Conservation (phyloP, 37 sponge, comb jelly and placozoan genomes). For the Lycopodina hypogea region DNA sequence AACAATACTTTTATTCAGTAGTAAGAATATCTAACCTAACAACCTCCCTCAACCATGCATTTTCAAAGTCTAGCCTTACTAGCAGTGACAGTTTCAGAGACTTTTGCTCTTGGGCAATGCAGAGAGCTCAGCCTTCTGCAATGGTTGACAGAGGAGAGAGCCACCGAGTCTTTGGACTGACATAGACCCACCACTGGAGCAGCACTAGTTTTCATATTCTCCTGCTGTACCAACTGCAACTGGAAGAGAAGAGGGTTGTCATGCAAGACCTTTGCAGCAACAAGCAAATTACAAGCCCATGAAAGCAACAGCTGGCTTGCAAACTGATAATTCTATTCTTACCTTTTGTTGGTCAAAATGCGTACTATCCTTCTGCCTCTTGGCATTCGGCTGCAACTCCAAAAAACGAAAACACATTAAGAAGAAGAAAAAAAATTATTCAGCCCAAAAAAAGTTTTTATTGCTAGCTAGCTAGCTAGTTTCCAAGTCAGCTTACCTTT, state of each 20-base stretch:
- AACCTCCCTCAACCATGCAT: too few species aligned
- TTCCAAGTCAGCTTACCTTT: too few species aligned
- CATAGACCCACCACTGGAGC: not conserved
- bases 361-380: constrained; percentile 11
- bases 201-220: not conserved
- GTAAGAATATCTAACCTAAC: too few species aligned
- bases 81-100: constrained; percentile 24
- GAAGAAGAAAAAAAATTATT: too few species aligned
- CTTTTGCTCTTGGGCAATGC: not conserved
- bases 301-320: not conserved
- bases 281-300: not conserved
- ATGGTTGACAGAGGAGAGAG: not conserved
- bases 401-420: too few species aligned
- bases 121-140: not conserved
- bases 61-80: constrained; percentile 9
- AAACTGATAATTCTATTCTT: too few species aligned
- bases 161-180: not conserved
- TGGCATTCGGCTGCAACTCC: constrained; percentile 4
- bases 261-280: not conserved
- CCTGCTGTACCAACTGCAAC: not conserved
- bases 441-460: too few species aligned
- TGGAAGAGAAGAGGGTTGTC: too few species aligned
- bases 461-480: too few species aligned
- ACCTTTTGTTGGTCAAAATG: not conserved
- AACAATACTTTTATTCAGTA: too few species aligned